Evolutionary conservation across 2,797 vertebrate species (phyloP).

Genomic region (Zenarchopterus dispar): DNA sequence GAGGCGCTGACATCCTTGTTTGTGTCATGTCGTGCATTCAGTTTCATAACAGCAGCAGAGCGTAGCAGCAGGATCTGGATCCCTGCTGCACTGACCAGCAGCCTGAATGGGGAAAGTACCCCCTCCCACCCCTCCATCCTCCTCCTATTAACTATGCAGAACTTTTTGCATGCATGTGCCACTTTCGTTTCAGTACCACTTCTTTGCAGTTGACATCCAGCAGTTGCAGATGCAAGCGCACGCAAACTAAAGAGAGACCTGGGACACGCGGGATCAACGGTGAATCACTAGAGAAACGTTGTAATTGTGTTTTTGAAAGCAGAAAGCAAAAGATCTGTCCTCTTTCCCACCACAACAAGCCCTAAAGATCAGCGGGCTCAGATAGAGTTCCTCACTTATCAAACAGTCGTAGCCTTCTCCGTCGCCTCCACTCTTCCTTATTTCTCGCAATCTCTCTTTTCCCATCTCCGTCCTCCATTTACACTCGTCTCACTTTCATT

Average conservation of each 20-base stretch:
- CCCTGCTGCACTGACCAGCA: slow-evolving; percentile 19
- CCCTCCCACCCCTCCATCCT: slow-evolving; percentile 23
- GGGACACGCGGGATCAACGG: slow-evolving; percentile 2
- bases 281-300: slow-evolving; percentile 23
- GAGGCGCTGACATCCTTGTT: no score
- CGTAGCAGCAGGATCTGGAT: background rate
- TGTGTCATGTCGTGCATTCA: no score
- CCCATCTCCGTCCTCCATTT: slow-evolving; percentile 30
- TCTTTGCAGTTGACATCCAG: no score
- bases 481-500: slow-evolving; percentile 7
- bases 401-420: slow-evolving; percentile 16
- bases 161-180: no score
- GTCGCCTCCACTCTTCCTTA: slow-evolving; percentile 12
- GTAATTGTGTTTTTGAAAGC: slow-evolving; percentile 26
- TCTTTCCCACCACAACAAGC: slow-evolving; percentile 33
- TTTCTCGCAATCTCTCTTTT: slow-evolving; percentile 18
- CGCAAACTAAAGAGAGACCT: background rate
- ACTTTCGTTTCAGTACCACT: no score
- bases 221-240: no score
- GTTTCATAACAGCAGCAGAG: no score
- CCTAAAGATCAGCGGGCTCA: slow-evolving; percentile 45
- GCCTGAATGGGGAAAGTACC: slow-evolving; percentile 29
- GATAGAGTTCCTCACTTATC: slow-evolving; percentile 46
- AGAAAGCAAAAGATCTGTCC: slow-evolving; percentile 21
- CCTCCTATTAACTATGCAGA: slow-evolving; percentile 5